Conservation (phyloP, 2,888 invertebrate genomes). For the Xestobium rufovillosum region DNA sequence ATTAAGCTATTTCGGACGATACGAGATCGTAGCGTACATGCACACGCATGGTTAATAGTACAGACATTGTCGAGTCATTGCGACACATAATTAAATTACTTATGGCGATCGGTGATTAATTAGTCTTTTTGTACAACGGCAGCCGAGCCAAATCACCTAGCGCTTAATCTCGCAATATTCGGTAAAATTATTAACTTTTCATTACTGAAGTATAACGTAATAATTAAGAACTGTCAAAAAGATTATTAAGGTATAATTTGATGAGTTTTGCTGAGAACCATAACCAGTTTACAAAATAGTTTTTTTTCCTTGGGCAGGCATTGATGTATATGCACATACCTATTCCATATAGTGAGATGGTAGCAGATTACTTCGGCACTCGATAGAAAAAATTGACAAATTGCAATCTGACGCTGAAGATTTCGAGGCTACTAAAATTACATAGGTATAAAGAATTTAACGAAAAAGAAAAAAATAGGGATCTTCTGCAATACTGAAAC, state of each 20-base stretch:
- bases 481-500: too few relatives aligned
- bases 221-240: constrained; percentile 2
- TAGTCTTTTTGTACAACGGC: constrained; percentile 1
- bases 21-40: background rate
- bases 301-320: too few relatives aligned
- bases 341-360: too few relatives aligned
- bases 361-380: too few relatives aligned
- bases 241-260: background rate
- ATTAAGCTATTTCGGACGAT: constrained; percentile 19
- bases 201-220: background rate
- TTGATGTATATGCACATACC: too few relatives aligned
- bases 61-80: background rate
- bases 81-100: constrained; percentile 1
- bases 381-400: too few relatives aligned
- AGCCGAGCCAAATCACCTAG: background rate
- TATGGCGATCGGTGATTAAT: background rate
- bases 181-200: constrained; percentile 2
- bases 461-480: too few relatives aligned
- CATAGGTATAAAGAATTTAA: too few relatives aligned
- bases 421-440: too few relatives aligned
- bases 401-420: too few relatives aligned
- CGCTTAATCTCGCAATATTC: background rate
- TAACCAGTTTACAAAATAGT: background rate
- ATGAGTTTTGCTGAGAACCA: too few relatives aligned
- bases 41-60: background rate